Conservation (phyloP, 2,888 invertebrate species). For the Drosophila putrida region DNA sequence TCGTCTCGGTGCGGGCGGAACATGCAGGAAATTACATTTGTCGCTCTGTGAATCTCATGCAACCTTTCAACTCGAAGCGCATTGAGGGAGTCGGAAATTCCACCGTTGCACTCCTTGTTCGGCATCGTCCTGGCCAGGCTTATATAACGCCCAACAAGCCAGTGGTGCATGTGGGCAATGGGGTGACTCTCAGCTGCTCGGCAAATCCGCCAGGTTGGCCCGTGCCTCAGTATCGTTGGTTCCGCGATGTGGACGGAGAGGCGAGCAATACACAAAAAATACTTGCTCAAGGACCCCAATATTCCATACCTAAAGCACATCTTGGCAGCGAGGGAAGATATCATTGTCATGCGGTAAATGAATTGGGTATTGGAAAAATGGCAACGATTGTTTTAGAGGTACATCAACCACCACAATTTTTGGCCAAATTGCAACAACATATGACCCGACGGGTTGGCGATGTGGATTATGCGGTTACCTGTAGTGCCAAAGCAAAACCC, state of each 20-base stretch:
- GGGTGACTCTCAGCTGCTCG: slow-evolving; percentile 93
- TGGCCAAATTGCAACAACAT: slow-evolving; percentile 92
- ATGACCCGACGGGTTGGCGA: slow-evolving; percentile 93
- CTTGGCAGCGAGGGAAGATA: slow-evolving; percentile 95
- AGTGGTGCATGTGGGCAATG: slow-evolving; percentile 93
- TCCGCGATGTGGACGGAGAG: slow-evolving; percentile 90
- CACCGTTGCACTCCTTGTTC: slow-evolving; percentile 92
- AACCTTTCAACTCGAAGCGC: slow-evolving; percentile 89
- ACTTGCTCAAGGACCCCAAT: slow-evolving; percentile 92
- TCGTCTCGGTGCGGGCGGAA: slow-evolving; percentile 93
- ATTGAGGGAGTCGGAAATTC: slow-evolving; percentile 92
- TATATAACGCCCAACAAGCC: slow-evolving; percentile 93
- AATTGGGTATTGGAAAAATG: slow-evolving; percentile 93
- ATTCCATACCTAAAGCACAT: slow-evolving; percentile 94
- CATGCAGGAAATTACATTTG: slow-evolving; percentile 96
- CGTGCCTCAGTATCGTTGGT: slow-evolving; percentile 95
- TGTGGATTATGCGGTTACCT: slow-evolving; percentile 91
- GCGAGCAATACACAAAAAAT: slow-evolving; percentile 87
- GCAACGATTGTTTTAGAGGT: slow-evolving; percentile 94
- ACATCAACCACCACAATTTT: slow-evolving; percentile 94
- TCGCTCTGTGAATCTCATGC: slow-evolving; percentile 93
- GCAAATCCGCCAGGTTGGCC: slow-evolving; percentile 97
- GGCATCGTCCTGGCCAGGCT: slow-evolving; percentile 95
- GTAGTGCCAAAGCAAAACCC: slow-evolving; percentile 95
- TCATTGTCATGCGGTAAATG: slow-evolving; percentile 95